Evolutionary conservation across 92 coral and sea anemone species (phyloP).

Genomic region (Meandrina meandrites): DNA sequence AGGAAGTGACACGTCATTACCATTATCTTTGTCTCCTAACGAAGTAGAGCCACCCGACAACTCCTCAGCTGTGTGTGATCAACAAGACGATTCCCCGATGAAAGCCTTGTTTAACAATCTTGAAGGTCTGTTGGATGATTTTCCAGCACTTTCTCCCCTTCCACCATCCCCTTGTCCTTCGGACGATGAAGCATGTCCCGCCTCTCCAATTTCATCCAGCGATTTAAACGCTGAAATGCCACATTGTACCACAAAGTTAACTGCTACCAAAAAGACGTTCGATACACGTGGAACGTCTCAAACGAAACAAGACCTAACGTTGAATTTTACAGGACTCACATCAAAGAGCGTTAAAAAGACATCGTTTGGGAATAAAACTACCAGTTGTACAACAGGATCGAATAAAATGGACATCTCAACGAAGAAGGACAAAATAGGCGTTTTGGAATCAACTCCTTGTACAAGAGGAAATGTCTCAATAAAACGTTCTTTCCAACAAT

Average conservation of each 20-base stretch:
- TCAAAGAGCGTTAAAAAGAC: background rate
- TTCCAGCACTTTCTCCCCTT: constrained; percentile 54
- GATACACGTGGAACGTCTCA: background rate
- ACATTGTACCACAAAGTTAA: no score
- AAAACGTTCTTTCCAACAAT: constrained; percentile 6
- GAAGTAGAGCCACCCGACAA: background rate
- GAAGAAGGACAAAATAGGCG: background rate
- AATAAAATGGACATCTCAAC: background rate
- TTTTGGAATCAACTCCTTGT: background rate
- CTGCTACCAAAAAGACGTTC: background rate
- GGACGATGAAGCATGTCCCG: background rate
- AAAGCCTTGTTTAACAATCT: constrained; percentile 8
- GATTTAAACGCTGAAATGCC: background rate
- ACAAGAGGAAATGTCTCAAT: background rate
- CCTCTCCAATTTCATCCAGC: background rate
- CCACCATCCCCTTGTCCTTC: constrained; percentile 52
- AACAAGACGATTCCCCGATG: background rate
- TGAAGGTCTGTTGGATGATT: constrained; percentile 10
- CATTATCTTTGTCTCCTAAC: background rate
- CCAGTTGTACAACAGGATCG: background rate
- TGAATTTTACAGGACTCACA: background rate
- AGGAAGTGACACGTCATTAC: background rate
- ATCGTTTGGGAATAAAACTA: background rate
- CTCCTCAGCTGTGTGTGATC: background rate
- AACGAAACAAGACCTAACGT: background rate